Evolutionary conservation across 2,888 invertebrate genomes (phyloP), one percentile per base, ranked within the genome.

Genomic region (Netelia fuscicornis): DNA sequence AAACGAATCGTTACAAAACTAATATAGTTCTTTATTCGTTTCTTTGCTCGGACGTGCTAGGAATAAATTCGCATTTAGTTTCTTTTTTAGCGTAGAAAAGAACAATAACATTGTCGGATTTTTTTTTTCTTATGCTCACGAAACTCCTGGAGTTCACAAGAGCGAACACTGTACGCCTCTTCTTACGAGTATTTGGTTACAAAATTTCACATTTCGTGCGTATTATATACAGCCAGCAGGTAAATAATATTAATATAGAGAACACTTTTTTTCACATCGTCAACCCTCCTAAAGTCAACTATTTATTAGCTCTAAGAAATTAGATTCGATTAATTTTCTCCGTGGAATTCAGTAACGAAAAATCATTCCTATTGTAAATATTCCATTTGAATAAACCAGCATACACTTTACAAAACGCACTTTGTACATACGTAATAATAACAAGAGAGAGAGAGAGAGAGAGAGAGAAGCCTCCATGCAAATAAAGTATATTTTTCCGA

Each of bases 101-200:
- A 74, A 37, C 44, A 23, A 44, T 52, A 81, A 71, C 68, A 65
- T 71, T 62, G 58, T 80, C 75, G 65, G 20, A 78, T 77, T 20
- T 64, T 60, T 17, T 17, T 42, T 23, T 42, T 54, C 30, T 80
- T 60, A 23, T 72, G 80, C 44, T 37, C 67, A 78, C 58, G 11
- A 58, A 70, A 17, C 23, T 56, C 75, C 64, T 84, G 56, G 20
- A 58, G 58, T 58, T 58, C 10, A 5, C 20, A 20, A 78, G 64
- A 78, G 58, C 64, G 68, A 84, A 81, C 84, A 70, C 84, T 37
- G 6, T 6, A 30, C 62, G 62, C 62, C 58, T 77, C 58, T 67
- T 37, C 79, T 83, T 65, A 79, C 65, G 83, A 85, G 83, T 85
- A 85, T 85, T 85, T 75, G 56, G 78, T 85, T 76, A 67, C 71